Percentiles rank a stretch among this genome's conserved stretches.
These are phyloP conservation scores for Heteromyza rotundicornis DNA, from an alignment of 2,888 invertebrate genomes.

Conservation along the genomic window DNA sequence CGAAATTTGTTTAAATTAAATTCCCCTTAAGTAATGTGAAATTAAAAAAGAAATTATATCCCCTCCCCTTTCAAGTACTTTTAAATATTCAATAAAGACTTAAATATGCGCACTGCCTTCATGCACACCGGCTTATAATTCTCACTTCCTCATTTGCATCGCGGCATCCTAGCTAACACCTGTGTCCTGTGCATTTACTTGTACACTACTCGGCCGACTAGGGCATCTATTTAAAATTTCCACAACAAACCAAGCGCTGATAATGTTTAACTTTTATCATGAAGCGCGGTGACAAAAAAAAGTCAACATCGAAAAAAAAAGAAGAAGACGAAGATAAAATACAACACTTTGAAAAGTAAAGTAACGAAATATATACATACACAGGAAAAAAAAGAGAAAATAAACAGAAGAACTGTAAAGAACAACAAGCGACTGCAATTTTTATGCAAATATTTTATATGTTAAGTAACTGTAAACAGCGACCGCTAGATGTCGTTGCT, in stretches of 20 bases:
- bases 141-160: background rate
- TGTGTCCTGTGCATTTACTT: background rate
- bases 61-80: too few relatives aligned
- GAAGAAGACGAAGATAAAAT: background rate
- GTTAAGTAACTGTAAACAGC: constrained; percentile 47
- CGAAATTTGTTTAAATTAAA: too few relatives aligned
- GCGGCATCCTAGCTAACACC: background rate
- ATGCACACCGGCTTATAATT: too few relatives aligned
- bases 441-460: constrained; percentile 43
- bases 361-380: too few relatives aligned
- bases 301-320: background rate
- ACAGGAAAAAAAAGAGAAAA: too few relatives aligned
- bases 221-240: constrained; percentile 12
- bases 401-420: background rate
- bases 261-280: constrained; percentile 18
- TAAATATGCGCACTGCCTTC: too few relatives aligned
- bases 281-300: background rate
- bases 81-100: too few relatives aligned
- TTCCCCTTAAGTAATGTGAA: too few relatives aligned
- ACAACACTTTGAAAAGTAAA: too few relatives aligned
- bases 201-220: too few relatives aligned
- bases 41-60: too few relatives aligned
- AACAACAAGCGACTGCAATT: constrained; percentile 18
- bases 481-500: constrained; percentile 8
- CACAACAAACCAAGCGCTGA: constrained; percentile 13